Evolutionary conservation across 2,888 invertebrate species (phyloP), one percentile per base, ranked within the genome.

Genomic region (Beris morrisii): DNA sequence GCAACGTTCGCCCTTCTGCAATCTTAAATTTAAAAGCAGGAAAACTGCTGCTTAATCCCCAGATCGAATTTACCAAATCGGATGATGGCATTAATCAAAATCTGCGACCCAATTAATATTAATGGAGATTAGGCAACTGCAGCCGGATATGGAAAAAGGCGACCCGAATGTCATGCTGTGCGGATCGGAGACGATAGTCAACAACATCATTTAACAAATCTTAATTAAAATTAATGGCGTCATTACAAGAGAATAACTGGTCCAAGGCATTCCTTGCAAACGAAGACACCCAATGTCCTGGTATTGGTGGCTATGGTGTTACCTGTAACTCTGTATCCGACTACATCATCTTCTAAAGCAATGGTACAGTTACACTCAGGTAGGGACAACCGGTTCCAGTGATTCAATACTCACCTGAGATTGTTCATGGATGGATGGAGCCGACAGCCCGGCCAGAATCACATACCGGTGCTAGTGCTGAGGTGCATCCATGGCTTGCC

Each of bases 141-240:
- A 11, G 22, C 5, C 12, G 31, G 43, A 43, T n/a, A n/a, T 56
- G 48, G 13, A 54, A 64, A 64, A 63, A 54, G 15, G 54, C 38
- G n/a, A 54, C n/a, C 43, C 30, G 45, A 32, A 54, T 30, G 28
- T 30, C 43, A 28, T 54, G 44, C 45, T n/a, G 53, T n/a, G 64
- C 28, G 46, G 22, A 32, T 43, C 43, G 9, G 32, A 50, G 52
- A 50, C 56, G 61, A 56, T 61, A 66, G 61, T 63, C 59, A 66
- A 61, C 61, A 61, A 54, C 61, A 67, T 67, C 69, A 69, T 69
- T 69, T 67, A 69, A 66, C 67, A 69, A 69, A 69, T 69, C 69
- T 69, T 69, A 69, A 69, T 69, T 69, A 69, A 69, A 69, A 68
- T 69, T 69, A 69, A 69, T 69, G 56, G 69, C 67, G 61, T 69